A percentile compares a stretch with the other conserved stretches of the same genome.
Evolutionary conservation across 2,113 vertebrate genomes (phyloP).

Genomic region (Poeciliopsis occidentalis): DNA sequence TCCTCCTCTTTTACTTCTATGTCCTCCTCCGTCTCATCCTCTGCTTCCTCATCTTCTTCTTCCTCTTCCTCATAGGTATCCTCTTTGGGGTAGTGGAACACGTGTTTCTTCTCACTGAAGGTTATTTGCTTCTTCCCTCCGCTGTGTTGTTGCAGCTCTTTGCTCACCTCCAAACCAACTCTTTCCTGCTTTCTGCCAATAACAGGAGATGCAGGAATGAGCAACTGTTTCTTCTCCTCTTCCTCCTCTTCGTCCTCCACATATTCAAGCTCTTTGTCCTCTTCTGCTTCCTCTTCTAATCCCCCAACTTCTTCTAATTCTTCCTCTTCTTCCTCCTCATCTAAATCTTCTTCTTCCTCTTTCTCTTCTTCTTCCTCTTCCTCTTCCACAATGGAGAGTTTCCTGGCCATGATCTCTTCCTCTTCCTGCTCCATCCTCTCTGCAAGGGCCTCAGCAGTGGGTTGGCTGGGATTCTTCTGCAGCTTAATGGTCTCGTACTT

Average conservation of each 20-base stretch:
- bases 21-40: neutral
- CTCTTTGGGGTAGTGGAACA: slow-evolving; percentile 76
- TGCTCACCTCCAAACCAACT: slow-evolving; percentile 57
- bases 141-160: slow-evolving; percentile 25
- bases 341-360: neutral
- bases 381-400: slow-evolving; percentile 63
- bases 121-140: slow-evolving; percentile 62
- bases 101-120: slow-evolving; percentile 60
- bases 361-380: slow-evolving; percentile 57
- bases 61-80: slow-evolving; percentile 53
- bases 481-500: slow-evolving; percentile 77
- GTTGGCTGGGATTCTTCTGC: slow-evolving; percentile 74
- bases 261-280: neutral
- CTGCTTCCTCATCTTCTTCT: slow-evolving; percentile 61
- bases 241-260: slow-evolving; percentile 48
- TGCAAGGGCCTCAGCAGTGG: slow-evolving; percentile 90
- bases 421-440: slow-evolving; percentile 87
- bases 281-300: slow-evolving; percentile 1
- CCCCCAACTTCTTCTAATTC: slow-evolving; percentile 11
- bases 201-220: slow-evolving; percentile 26
- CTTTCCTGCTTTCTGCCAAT: slow-evolving; percentile 38
- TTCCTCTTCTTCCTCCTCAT: slow-evolving; percentile 36
- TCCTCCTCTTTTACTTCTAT: slow-evolving; percentile 47
- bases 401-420: slow-evolving; percentile 73
- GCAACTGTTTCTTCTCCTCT: slow-evolving; percentile 55